These are phyloP conservation scores for Liasis olivaceus DNA, from an alignment of 2,797 vertebrate species.

Conservation along the genomic window DNA sequence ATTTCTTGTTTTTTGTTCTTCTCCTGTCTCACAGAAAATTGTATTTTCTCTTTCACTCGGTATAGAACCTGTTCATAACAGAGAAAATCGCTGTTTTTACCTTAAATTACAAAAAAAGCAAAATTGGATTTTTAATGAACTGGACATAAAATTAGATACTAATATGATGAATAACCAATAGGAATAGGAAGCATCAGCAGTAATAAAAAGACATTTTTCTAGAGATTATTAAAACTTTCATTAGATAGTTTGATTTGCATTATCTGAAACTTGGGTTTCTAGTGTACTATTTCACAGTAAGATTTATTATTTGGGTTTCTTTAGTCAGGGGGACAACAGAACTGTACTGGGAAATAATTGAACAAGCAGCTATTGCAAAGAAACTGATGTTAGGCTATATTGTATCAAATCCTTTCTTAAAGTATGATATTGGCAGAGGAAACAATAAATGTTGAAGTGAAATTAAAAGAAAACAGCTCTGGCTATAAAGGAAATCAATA, in stretches of 20 bases:
- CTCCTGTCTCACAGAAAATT: conserved; percentile 84
- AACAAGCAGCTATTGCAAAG: conserved; percentile 7
- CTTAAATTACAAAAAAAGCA: conserved; percentile 40
- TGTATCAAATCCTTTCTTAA: neutral
- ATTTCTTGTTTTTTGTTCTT: conserved; percentile 85
- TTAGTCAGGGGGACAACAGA: conserved; percentile 7
- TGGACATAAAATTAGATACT: neutral
- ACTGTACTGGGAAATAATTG: neutral
- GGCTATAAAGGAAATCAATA: neutral
- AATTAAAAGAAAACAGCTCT: neutral
- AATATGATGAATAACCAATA: neutral
- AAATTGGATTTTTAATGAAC: neutral
- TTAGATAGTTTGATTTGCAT: conserved; percentile 8
- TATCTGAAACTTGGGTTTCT: neutral
- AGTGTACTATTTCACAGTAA: conserved; percentile 27
- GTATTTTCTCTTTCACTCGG: conserved; percentile 89
- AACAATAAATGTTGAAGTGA: neutral
- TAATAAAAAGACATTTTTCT: conserved; percentile 34
- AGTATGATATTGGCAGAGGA: neutral
- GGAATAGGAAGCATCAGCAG: neutral
- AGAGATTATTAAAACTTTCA: conserved; percentile 31
- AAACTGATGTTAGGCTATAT: conserved; percentile 9
- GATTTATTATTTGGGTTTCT: neutral
- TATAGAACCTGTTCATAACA: conserved; percentile 85
- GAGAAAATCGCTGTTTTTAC: conserved; percentile 45